These are phyloP conservation scores for Camponotus fellah DNA, from an alignment of 2,888 invertebrate genomes.

Conservation along the genomic window DNA sequence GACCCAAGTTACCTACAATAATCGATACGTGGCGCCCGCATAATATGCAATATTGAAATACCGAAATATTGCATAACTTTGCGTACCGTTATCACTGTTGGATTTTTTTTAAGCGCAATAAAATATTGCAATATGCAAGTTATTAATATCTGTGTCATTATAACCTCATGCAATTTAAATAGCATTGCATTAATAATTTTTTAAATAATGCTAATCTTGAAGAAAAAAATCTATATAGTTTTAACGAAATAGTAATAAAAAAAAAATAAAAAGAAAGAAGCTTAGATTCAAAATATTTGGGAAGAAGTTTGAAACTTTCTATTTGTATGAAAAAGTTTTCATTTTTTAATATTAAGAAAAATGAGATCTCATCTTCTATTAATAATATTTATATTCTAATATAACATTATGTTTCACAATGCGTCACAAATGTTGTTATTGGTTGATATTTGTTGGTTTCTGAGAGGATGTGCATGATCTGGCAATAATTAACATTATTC, in stretches of 20 bases:
- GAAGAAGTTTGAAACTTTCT: not conserved
- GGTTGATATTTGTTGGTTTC: too few relatives aligned
- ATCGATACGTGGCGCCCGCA: not conserved
- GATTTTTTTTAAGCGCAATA: not conserved
- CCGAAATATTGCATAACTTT: not conserved
- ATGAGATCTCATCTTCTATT: not conserved
- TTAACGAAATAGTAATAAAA: not conserved
- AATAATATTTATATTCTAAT: not conserved
- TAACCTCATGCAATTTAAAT: not conserved
- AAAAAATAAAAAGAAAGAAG: not conserved
- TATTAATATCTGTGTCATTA: conserved; percentile 6
- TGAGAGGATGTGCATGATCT: too few relatives aligned
- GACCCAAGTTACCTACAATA: not conserved
- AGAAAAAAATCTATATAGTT: not conserved
- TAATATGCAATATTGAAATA: conserved; percentile 21
- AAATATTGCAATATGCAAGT: not conserved
- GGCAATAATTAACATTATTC: too few relatives aligned
- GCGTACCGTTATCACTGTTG: not conserved
- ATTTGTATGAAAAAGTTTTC: not conserved
- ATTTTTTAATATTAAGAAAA: not conserved
- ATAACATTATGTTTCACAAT: not conserved
- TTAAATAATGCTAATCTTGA: not conserved
- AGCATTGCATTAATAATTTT: not conserved
- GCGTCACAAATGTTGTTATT: not conserved
- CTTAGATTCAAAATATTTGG: not conserved